These are phyloP conservation scores for Botrylloides violaceus DNA, from an alignment of 23 tunicate species.

Conservation along the genomic window DNA sequence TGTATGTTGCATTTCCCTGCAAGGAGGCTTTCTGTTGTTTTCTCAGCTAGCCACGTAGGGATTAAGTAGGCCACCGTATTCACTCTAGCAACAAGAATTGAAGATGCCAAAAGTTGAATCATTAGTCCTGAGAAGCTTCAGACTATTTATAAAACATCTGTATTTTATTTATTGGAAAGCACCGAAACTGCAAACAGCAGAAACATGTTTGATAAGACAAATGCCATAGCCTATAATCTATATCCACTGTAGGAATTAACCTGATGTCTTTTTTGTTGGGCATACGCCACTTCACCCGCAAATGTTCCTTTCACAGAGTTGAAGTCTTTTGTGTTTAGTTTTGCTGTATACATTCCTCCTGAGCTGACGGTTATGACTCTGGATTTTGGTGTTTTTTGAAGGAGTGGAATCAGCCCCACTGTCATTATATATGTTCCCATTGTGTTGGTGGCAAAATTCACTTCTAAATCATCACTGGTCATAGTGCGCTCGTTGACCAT, in stretches of 20 bases:
- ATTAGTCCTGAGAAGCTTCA: too few species aligned
- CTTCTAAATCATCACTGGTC: conserved; percentile 38
- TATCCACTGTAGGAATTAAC: conserved; percentile 9
- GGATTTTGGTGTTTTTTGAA: conserved; percentile 36
- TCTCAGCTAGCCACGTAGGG: too few species aligned
- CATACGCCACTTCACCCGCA: conserved; percentile 75
- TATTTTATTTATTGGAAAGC: too few species aligned
- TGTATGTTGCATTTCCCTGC: too few species aligned
- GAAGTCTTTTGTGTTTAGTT: conserved; percentile 47
- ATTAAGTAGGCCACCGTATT: too few species aligned
- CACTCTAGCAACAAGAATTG: too few species aligned
- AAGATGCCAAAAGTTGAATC: too few species aligned
- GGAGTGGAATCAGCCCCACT: conserved; percentile 45
- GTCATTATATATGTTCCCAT: conserved; percentile 89
- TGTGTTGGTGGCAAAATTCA: conserved; percentile 96
- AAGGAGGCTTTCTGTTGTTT: too few species aligned
- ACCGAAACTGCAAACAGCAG: background rate
- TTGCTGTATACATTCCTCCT: conserved; percentile 92
- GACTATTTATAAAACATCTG: too few species aligned
- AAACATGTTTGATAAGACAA: background rate
- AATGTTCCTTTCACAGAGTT: conserved; percentile 45
- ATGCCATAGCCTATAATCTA: background rate
- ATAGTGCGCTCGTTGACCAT: conserved; percentile 62
- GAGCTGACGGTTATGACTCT: conserved; percentile 90
- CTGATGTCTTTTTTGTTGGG: conserved; percentile 93